These are phyloP conservation scores for Antheraea yamamai DNA, from an alignment of 2,888 invertebrate genomes.

Conservation along the genomic window DNA sequence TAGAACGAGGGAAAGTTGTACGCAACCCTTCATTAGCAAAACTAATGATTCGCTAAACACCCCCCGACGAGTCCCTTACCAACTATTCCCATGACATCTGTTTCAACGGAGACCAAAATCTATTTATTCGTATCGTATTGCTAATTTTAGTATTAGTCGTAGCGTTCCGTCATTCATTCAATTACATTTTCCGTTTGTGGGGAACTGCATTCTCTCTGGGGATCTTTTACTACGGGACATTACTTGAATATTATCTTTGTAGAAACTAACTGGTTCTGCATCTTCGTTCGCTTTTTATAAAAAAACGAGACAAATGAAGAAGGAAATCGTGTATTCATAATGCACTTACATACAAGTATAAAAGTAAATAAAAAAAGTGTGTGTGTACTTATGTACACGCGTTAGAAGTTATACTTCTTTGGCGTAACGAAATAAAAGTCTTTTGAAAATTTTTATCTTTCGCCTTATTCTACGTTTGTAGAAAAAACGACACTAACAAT, in stretches of 20 bases:
- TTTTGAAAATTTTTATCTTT: no score
- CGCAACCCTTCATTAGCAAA: slow-evolving; percentile 67
- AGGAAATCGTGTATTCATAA: no score
- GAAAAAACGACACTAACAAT: no score
- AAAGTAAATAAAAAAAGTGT: no score
- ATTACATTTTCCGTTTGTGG: slow-evolving; percentile 80
- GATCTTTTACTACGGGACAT: slow-evolving; percentile 38
- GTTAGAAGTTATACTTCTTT: no score
- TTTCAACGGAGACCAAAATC: slow-evolving; percentile 72
- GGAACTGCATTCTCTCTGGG: slow-evolving; percentile 54
- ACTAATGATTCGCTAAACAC: slow-evolving; percentile 68
- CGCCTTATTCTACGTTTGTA: no score
- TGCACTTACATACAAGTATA: not conserved
- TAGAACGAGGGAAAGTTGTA: slow-evolving; percentile 40
- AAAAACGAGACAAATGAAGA: not conserved
- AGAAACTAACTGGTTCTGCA: not conserved
- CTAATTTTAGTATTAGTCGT: slow-evolving; percentile 77
- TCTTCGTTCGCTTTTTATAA: not conserved
- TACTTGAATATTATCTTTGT: not conserved
- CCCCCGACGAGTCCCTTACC: slow-evolving; percentile 46
- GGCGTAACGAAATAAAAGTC: no score
- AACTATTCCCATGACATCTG: slow-evolving; percentile 64
- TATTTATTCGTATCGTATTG: slow-evolving; percentile 81
- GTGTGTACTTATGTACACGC: no score
- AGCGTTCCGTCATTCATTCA: slow-evolving; percentile 78